Base-by-base conservation (phyloP, 1,140 invertebrate genomes). In the Gryon sp. region DNA sequence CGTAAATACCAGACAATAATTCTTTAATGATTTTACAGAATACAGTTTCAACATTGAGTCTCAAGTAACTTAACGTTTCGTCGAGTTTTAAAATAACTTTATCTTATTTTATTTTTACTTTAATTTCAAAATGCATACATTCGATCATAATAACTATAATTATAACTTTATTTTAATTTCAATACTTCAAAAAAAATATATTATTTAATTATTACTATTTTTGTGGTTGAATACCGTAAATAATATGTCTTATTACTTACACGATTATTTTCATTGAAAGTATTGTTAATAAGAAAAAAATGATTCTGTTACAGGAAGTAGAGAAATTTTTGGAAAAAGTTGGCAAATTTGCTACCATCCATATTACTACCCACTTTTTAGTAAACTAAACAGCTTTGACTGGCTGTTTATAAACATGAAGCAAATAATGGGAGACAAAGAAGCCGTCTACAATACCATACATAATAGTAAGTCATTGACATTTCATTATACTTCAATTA, bases 291-390 rank as follows among this genome's bases (percentile, higher is more conserved):
- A 36, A 15, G 12, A 36, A 5, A 36, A 8, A 45, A 8, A 15
- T 15, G 24, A 15, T 32, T 63, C 15, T 52, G 62, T 65, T 63
- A 1, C 48, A 53, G 62, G 26, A 26, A 53, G 14, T 6, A n/a
- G 41, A 14, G 62, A 65, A 32, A 53, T 65, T 14, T 36, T 53
- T 34, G 11, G 16, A 5, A 43, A 48, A 26, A 65, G 48, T 2
- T 36, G 28, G 26, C 28, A 65, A 43, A 32, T 65, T 16, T 7
- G 53, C 0, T 53, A 52, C 24, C 6, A 34, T 11, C 60, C 60
- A 12, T 3, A 65, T 18, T 52, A 38, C 14, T 38, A 38, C 11
- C 18, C 3, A 20, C 52, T 40, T 20, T 1, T 65, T 2, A 19
- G 36, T 4, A 55, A 22, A 6, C 15, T 55, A 7, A 40, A 20